These are phyloP conservation scores for Helarctos malayanus DNA, from an alignment of 2,797 vertebrate genomes.

Conservation along the genomic window DNA sequence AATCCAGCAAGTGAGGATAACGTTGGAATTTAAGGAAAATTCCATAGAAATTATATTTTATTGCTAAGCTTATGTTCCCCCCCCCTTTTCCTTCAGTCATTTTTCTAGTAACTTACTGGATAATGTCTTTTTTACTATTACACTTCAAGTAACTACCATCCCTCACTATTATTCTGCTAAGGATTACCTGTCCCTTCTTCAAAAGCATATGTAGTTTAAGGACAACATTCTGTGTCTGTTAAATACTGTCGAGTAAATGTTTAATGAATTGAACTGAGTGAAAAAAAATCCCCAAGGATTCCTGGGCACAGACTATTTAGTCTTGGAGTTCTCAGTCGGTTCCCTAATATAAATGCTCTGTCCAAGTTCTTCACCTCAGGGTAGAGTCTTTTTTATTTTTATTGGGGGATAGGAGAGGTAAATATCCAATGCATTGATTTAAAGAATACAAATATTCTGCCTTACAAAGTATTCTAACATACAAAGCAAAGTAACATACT, in stretches of 20 bases:
- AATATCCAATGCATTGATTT: neutral
- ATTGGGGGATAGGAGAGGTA: neutral
- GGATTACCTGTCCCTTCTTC: neutral
- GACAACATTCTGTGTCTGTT: neutral
- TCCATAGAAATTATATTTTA: neutral
- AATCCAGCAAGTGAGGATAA: slow-evolving; percentile 20
- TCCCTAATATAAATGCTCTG: neutral
- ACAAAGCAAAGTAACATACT: neutral
- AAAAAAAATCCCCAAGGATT: slow-evolving; percentile 16
- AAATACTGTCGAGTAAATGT: slow-evolving; percentile 40
- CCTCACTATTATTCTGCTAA: neutral
- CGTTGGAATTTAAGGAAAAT: slow-evolving; percentile 64
- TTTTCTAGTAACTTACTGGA: neutral
- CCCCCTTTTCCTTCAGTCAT: neutral
- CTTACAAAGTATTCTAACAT: neutral
- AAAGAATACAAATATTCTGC: slow-evolving; percentile 15
- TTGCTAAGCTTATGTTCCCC: neutral
- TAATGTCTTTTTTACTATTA: neutral
- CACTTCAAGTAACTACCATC: neutral
- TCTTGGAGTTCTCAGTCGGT: neutral
- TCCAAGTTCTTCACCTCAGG: neutral
- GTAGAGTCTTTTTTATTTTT: slow-evolving; percentile 49
- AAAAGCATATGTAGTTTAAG: neutral
- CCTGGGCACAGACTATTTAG: neutral
- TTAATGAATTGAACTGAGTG: slow-evolving; percentile 11